phyloP scores from a whole-genome alignment of 2,797 vertebrate genomes.

The Semaprochilodus insignis region DNA sequence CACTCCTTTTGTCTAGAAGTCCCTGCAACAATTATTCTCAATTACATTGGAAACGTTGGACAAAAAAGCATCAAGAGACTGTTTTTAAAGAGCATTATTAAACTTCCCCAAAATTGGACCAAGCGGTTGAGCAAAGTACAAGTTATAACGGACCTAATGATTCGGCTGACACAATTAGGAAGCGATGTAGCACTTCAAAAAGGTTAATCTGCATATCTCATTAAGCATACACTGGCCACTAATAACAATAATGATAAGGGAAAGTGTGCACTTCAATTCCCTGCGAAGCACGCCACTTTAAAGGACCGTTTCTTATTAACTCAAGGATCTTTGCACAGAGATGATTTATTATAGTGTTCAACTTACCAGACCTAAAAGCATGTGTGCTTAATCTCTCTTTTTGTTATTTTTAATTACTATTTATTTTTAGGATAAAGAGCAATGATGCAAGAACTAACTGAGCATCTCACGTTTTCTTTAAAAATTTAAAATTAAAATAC shows the following conservation, averaged over 20 bases:
- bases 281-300: slow-evolving; percentile 34
- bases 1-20: slow-evolving; percentile 34
- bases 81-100: slow-evolving; percentile 55
- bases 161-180: slow-evolving; percentile 46
- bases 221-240: slow-evolving; percentile 52
- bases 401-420: slow-evolving; percentile 2
- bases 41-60: slow-evolving; percentile 42
- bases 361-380: neutral
- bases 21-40: slow-evolving; percentile 47
- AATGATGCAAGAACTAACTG: neutral
- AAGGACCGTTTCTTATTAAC: slow-evolving; percentile 30
- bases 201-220: slow-evolving; percentile 59
- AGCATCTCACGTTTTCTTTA: neutral
- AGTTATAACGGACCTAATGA: slow-evolving; percentile 49
- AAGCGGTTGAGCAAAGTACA: slow-evolving; percentile 43
- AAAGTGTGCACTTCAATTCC: slow-evolving; percentile 42
- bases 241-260: slow-evolving; percentile 52
- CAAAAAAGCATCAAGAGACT: slow-evolving; percentile 50
- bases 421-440: neutral
- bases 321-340: slow-evolving; percentile 25
- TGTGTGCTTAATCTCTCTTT: neutral
- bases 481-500: neutral
- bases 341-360: slow-evolving; percentile 15
- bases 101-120: slow-evolving; percentile 47
- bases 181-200: slow-evolving; percentile 52